These are phyloP conservation scores for Neogale vison DNA, from an alignment of 2,113 vertebrate genomes.

Conservation along the genomic window DNA sequence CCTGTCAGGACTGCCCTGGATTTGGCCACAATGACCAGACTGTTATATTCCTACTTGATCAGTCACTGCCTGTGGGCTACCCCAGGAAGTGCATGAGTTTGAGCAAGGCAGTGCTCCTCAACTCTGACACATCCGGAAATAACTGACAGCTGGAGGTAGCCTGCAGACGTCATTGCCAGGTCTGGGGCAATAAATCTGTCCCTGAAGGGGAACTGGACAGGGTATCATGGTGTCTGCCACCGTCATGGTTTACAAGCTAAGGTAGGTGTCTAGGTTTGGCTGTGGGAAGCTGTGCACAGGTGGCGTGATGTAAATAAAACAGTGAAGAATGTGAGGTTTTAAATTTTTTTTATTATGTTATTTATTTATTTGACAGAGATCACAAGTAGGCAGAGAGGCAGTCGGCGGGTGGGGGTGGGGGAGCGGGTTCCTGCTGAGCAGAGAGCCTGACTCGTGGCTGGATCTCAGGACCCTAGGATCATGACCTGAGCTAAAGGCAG, in stretches of 20 bases:
- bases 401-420: accelerated
- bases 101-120: neutral
- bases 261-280: neutral
- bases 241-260: neutral
- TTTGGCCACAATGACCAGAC: neutral
- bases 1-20: neutral
- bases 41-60: neutral
- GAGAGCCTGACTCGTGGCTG: no score
- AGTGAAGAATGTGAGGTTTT: neutral
- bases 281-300: neutral
- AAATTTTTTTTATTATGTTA: neutral
- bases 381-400: no score
- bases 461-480: no score
- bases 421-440: no score
- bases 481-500: no score
- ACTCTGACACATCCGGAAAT: neutral
- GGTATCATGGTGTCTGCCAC: neutral
- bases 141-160: neutral
- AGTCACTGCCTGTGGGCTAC: neutral
- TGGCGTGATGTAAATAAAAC: neutral
- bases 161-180: neutral
- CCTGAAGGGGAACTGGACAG: neutral
- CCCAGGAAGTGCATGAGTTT: neutral
- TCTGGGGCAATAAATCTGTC: neutral
- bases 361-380: no score